phyloP scores from a whole-genome alignment of 2,113 vertebrate species.

The Oceanites oceanicus region DNA sequence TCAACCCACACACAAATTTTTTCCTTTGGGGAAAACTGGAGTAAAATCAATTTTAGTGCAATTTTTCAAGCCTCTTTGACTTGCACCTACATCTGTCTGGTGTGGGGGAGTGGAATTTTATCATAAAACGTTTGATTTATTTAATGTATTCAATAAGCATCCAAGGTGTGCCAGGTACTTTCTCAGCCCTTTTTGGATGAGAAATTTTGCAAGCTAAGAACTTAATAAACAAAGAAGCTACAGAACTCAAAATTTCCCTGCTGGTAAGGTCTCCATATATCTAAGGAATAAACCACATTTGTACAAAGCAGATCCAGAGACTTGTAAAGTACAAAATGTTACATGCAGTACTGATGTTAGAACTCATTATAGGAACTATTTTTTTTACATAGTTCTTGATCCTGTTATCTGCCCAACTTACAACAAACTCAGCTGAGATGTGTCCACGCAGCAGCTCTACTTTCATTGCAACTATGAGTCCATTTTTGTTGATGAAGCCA shows the following conservation, averaged over 20 bases:
- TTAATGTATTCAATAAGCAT: slow-evolving; percentile 63
- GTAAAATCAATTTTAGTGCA: slow-evolving; percentile 54
- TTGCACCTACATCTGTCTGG: slow-evolving; percentile 54
- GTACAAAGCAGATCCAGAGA: neutral
- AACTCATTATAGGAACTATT: neutral
- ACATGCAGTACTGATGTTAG: neutral
- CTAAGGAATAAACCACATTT: neutral
- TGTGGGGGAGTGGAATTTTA: slow-evolving; percentile 63
- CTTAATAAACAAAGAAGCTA: slow-evolving; percentile 46
- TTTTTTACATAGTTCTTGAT: neutral
- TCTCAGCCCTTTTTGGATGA: slow-evolving; percentile 59
- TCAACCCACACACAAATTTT: slow-evolving; percentile 12
- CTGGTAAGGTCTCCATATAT: neutral
- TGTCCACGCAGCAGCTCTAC: neutral
- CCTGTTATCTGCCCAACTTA: neutral
- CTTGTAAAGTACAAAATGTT: neutral
- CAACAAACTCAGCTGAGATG: neutral
- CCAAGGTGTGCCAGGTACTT: slow-evolving; percentile 66
- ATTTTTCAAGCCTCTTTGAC: slow-evolving; percentile 51
- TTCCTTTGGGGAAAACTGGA: slow-evolving; percentile 65
- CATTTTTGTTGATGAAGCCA: neutral
- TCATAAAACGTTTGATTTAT: slow-evolving; percentile 63
- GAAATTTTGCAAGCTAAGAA: slow-evolving; percentile 58
- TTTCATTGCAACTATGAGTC: neutral
- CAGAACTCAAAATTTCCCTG: slow-evolving; percentile 5